These are phyloP conservation scores for Drosophila simulans DNA, from an alignment of 1,140 invertebrate species.

Conservation along the genomic window DNA sequence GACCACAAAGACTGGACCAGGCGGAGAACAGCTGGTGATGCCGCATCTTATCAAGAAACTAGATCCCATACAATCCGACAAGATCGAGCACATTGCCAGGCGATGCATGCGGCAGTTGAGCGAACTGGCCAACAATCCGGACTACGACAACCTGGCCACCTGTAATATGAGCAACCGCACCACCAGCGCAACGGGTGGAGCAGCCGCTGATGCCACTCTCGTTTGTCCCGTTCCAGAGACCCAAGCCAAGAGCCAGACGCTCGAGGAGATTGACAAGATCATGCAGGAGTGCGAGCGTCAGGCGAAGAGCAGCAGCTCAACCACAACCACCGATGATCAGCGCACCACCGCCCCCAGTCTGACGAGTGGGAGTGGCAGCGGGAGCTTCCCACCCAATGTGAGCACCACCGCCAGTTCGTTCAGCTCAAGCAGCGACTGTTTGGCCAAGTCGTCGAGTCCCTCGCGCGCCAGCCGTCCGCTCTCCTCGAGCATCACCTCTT, in stretches of 20 bases:
- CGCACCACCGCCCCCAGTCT: constrained; percentile 71
- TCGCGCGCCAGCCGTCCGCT: constrained; percentile 63
- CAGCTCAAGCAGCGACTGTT: constrained; percentile 80
- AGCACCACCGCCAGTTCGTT: constrained; percentile 77
- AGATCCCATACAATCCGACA: constrained; percentile 80
- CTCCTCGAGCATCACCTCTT: constrained; percentile 83
- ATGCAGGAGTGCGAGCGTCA: constrained; percentile 83
- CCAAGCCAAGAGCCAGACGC: constrained; percentile 38
- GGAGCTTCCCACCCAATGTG: constrained; percentile 50
- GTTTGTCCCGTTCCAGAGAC: constrained; percentile 80
- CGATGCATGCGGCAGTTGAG: constrained; percentile 83
- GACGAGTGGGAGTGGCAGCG: constrained; percentile 54
- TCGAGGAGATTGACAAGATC: constrained; percentile 83
- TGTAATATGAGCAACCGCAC: constrained; percentile 68
- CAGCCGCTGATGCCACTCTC: constrained; percentile 61
- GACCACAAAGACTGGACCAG: constrained; percentile 8
- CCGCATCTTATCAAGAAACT: constrained; percentile 79
- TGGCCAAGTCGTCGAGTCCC: constrained; percentile 82
- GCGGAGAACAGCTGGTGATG: constrained; percentile 59
- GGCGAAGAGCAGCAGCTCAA: constrained; percentile 49
- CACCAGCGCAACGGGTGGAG: constrained; percentile 17
- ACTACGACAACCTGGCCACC: constrained; percentile 76
- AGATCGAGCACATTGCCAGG: constrained; percentile 77
- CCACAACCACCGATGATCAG: constrained; percentile 58
- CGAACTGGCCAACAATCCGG: constrained; percentile 64